phyloP scores from a whole-genome alignment of 2,113 vertebrate genomes.

The Excalfactoria chinensis region DNA sequence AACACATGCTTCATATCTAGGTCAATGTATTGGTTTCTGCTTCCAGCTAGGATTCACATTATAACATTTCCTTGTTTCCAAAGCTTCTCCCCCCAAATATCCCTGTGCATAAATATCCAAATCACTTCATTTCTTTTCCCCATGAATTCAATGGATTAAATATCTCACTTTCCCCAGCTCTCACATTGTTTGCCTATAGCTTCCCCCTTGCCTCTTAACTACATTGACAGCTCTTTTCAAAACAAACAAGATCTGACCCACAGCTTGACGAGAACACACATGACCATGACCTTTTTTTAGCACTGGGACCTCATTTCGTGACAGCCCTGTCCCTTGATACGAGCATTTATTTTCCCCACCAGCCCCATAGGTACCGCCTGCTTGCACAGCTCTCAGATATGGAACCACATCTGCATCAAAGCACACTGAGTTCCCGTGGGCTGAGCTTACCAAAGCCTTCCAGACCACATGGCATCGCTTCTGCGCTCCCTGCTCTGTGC shows the following conservation, averaged over 20 bases:
- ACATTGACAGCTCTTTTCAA: not conserved
- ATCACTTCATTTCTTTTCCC: not conserved
- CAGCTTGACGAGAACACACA: no score
- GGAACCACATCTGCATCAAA: not conserved
- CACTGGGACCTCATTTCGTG: not conserved
- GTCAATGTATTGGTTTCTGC: not conserved
- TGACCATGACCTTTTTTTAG: no score
- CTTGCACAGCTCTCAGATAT: not conserved
- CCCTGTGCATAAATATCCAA: not conserved
- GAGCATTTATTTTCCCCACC: rapidly evolving
- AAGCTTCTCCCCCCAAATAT: not conserved
- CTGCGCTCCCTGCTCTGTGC: not conserved
- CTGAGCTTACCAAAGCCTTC: not conserved
- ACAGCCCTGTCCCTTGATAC: not conserved
- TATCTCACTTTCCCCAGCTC: not conserved
- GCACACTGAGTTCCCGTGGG: rapidly evolving
- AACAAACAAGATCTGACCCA: not conserved
- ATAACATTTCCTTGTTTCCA: not conserved
- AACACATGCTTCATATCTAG: not conserved
- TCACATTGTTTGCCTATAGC: not conserved
- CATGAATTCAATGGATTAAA: not conserved
- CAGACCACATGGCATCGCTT: not conserved
- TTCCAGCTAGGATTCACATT: slow-evolving; percentile 16
- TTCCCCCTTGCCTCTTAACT: not conserved
- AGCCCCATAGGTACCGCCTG: rapidly evolving